Percentiles rank a stretch among this genome's conserved stretches.
Evolutionary conservation across 2,113 vertebrate species (phyloP).

Genomic region (Hippopotamus amphibius): DNA sequence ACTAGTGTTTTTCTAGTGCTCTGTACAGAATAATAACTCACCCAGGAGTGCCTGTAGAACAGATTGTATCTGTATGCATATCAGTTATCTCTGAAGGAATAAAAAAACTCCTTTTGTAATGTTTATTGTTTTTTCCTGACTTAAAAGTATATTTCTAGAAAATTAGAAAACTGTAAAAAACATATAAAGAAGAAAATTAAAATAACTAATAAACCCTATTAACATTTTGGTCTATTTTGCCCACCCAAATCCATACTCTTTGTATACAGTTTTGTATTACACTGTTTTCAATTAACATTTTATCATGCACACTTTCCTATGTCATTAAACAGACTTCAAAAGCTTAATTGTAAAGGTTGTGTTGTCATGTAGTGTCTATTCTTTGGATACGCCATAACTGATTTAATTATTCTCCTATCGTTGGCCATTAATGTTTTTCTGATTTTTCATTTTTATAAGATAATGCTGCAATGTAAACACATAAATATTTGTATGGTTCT

Average conservation of each 20-base stretch:
- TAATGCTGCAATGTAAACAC: neutral
- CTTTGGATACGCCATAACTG: neutral
- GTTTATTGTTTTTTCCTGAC: slow-evolving; percentile 51
- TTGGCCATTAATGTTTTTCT: neutral
- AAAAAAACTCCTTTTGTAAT: slow-evolving; percentile 43
- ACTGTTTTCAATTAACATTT: slow-evolving; percentile 26
- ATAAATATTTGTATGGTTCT: neutral
- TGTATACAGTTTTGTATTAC: neutral
- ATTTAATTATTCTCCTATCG: neutral
- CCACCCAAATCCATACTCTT: neutral
- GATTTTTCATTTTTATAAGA: slow-evolving; percentile 41
- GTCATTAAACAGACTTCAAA: slow-evolving; percentile 38
- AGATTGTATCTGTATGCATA: slow-evolving; percentile 44
- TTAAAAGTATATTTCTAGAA: slow-evolving; percentile 59
- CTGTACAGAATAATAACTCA: slow-evolving; percentile 63
- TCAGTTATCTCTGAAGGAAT: slow-evolving; percentile 44
- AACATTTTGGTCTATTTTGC: neutral
- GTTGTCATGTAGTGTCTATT: neutral
- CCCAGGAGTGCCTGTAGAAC: slow-evolving; percentile 41
- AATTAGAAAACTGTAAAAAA: slow-evolving; percentile 51
- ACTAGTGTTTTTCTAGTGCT: slow-evolving; percentile 72
- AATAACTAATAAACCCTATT: neutral
- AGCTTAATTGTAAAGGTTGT: neutral
- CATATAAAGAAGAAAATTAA: slow-evolving; percentile 47
- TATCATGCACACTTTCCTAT: neutral